Base-by-base conservation (phyloP, 2,797 vertebrate genomes). In the Ataeniobius toweri region DNA sequence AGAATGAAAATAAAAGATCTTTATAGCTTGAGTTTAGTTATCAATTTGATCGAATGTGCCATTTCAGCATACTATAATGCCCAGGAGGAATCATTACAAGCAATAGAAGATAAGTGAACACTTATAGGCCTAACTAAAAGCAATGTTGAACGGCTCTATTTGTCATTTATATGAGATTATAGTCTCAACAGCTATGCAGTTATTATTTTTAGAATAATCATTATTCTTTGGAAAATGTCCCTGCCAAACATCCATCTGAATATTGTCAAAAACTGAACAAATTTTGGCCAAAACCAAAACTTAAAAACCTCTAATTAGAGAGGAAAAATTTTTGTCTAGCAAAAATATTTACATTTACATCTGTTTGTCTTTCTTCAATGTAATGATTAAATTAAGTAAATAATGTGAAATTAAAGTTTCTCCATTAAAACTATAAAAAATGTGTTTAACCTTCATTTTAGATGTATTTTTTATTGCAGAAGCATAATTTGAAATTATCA, bases 11-110 rank as follows among this genome's bases (percentile, higher is more conserved):
- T 75, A 78, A 8, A 80, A 74, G 71, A 83, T 65, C 71, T 85
- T 80, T 77, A 88, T 72, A 65, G 73, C 84, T 85, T 77, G 80
- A 84, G 85, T 90, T 85, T 75, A 87, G 84, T 79, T 77, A 83
- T 86, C 65, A 89, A 85, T 87, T 79, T 31, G 22, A 67, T 36
- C 69, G 82, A 88, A 90, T 89, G 84, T 76, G 58, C 56, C 31
- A 12, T 80, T 85, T 84, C 80, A 85, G 86, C 86, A 85, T 69
- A 80, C 53, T 81, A 61, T 26, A 75, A 73, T 79, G 82, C 81
- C 86, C 76, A 71, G 71, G 69, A 82, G 82, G 77, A 55, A 79
- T 80, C 83, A 85, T 89, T 90, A 90, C 9, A 59, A 83, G 83
- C 77, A 84, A 81, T 76, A 78, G 81, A 85, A 39, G 76, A 77